phyloP scores from a whole-genome alignment of 2,113 vertebrate genomes.

The Pterocles burchelli region DNA sequence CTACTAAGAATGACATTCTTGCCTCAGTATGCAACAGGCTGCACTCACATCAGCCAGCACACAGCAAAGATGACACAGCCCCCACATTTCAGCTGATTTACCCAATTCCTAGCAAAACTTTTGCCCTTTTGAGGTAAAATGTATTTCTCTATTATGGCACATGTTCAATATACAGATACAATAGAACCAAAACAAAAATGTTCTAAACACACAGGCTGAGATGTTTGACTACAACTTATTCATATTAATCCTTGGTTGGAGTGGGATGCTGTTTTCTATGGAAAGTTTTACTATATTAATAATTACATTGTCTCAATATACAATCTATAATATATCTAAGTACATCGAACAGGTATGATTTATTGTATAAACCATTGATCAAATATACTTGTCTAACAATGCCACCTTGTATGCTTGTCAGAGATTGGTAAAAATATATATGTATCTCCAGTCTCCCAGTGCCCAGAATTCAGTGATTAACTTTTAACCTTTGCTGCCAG shows the following conservation, averaged over 20 bases:
- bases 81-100: neutral
- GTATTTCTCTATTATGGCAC: conserved; percentile 64
- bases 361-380: conserved; percentile 65
- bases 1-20: neutral
- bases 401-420: conserved; percentile 54
- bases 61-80: neutral
- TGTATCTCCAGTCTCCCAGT: conserved; percentile 49
- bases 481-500: conserved; percentile 24
- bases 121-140: conserved; percentile 60
- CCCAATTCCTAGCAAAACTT: neutral
- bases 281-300: conserved; percentile 54
- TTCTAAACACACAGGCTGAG: conserved; percentile 42
- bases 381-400: conserved; percentile 60
- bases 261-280: conserved; percentile 36
- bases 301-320: conserved; percentile 59
- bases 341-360: conserved; percentile 62
- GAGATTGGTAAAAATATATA: conserved; percentile 72
- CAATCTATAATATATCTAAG: conserved; percentile 71
- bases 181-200: conserved; percentile 55
- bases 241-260: conserved; percentile 36
- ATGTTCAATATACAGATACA: conserved; percentile 47
- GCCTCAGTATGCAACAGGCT: neutral
- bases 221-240: conserved; percentile 50
- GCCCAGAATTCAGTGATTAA: conserved; percentile 50
- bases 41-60: neutral